Percentiles rank a stretch among this genome's conserved stretches.
These are phyloP conservation scores for Drosophila bipectinata DNA, from an alignment of 1,140 invertebrate genomes.

Conservation along the genomic window DNA sequence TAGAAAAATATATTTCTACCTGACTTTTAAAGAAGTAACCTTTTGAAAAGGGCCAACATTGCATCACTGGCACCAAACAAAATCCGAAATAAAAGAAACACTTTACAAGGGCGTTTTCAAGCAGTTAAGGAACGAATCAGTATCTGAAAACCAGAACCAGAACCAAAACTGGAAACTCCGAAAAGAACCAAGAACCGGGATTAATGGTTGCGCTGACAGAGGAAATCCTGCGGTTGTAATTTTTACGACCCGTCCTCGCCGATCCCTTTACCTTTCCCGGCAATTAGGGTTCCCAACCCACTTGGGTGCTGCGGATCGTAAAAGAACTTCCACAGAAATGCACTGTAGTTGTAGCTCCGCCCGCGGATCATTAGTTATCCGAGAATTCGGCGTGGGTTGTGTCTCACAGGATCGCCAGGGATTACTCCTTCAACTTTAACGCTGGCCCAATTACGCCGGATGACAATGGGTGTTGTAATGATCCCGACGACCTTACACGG, in stretches of 20 bases:
- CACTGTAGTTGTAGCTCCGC: constrained; percentile 20
- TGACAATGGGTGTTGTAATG: constrained; percentile 19
- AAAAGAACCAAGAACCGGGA: constrained; percentile 31
- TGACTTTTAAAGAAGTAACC: neutral
- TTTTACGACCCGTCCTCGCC: constrained; percentile 63
- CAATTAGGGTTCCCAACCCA: constrained; percentile 68
- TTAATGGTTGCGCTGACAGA: constrained; percentile 76
- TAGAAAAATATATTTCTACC: constrained; percentile 1
- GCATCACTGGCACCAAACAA: constrained; percentile 31
- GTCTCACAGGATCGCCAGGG: constrained; percentile 36
- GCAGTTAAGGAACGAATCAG: constrained; percentile 51
- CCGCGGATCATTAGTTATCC: constrained; percentile 60
- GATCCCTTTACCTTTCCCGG: constrained; percentile 19
- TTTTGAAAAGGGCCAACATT: constrained; percentile 1
- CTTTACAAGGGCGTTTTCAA: constrained; percentile 70
- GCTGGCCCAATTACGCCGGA: constrained; percentile 62
- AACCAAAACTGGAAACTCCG: constrained; percentile 26
- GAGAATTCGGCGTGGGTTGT: constrained; percentile 53
- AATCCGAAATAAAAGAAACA: constrained; percentile 25
- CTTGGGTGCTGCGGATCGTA: constrained; percentile 53
- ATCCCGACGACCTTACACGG: constrained; percentile 37
- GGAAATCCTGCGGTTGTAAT: constrained; percentile 79
- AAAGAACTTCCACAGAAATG: constrained; percentile 69
- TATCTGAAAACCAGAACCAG: constrained; percentile 21
- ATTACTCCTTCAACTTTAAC: constrained; percentile 35